Percentiles rank a stretch among this genome's conserved stretches.
phyloP scores from a whole-genome alignment of 2,797 vertebrate genomes.

The Chaunax sp. region DNA sequence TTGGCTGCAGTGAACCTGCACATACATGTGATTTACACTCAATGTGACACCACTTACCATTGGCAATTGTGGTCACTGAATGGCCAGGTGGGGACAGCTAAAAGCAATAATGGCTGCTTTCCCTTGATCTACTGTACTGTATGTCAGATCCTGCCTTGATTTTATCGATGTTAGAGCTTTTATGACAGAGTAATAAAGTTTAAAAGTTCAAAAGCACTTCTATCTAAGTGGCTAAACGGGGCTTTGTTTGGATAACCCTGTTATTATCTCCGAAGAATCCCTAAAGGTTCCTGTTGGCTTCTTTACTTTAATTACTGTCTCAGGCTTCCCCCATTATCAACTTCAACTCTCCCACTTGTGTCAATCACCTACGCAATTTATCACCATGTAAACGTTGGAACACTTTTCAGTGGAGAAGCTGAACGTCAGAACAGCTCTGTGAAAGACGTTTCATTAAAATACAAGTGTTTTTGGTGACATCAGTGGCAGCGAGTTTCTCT shows the following conservation, averaged over 20 bases:
- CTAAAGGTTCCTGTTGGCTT: neutral
- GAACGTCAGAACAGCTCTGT: neutral
- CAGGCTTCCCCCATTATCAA: no score
- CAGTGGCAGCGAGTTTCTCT: constrained; percentile 4
- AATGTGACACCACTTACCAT: constrained; percentile 26
- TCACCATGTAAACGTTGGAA: constrained; percentile 5
- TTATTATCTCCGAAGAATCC: neutral
- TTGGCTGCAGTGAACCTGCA: constrained; percentile 33
- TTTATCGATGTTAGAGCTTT: constrained; percentile 38
- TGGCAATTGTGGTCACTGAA: constrained; percentile 16
- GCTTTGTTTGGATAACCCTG: neutral
- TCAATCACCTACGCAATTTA: neutral
- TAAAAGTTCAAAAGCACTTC: constrained; percentile 43
- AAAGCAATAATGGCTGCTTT: constrained; percentile 66
- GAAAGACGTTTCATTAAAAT: neutral
- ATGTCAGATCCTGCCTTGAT: constrained; percentile 59
- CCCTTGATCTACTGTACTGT: constrained; percentile 43
- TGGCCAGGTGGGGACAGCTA: constrained; percentile 42
- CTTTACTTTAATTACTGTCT: neutral
- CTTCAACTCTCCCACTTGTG: constrained; percentile 12
- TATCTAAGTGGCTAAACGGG: constrained; percentile 16
- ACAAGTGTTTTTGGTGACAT: neutral
- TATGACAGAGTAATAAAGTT: constrained; percentile 29
- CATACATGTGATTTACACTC: constrained; percentile 5
- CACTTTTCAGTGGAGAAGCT: constrained; percentile 1